Percentiles rank a stretch among this genome's conserved stretches.
Conservation (phyloP, 1,140 invertebrate species). For the Drosophila santomea region DNA sequence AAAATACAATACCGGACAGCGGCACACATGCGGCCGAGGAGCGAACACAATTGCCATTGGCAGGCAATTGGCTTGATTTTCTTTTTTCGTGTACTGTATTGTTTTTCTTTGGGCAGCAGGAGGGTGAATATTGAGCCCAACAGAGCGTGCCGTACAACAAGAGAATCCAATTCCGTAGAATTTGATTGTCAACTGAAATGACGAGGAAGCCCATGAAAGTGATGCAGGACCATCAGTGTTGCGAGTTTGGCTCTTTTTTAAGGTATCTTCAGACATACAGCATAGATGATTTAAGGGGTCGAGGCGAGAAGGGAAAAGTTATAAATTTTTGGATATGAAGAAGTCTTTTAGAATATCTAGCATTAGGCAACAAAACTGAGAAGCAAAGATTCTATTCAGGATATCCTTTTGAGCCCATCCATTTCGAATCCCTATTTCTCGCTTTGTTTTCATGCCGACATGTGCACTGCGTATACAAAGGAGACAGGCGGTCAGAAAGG, state of each 20-base stretch:
- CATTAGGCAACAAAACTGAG: too few relatives aligned
- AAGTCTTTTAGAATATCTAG: too few relatives aligned
- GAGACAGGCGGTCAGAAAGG: constrained; percentile 7
- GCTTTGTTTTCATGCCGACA: not conserved
- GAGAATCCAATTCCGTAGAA: constrained; percentile 79
- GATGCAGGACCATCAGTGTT: constrained; percentile 10
- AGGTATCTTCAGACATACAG: too few relatives aligned
- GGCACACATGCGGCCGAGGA: constrained; percentile 52
- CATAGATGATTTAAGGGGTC: too few relatives aligned
- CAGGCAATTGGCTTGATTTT: constrained; percentile 56
- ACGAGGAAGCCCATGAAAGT: constrained; percentile 57
- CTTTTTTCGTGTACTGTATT: constrained; percentile 33
- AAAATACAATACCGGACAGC: constrained; percentile 47
- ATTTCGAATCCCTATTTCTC: not conserved
- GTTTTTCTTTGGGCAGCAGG: constrained; percentile 39
- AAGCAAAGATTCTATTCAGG: too few relatives aligned
- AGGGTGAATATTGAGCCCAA: constrained; percentile 24
- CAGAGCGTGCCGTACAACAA: constrained; percentile 57
- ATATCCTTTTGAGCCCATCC: too few relatives aligned
- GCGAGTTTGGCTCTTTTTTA: not conserved
- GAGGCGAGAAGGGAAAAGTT: too few relatives aligned
- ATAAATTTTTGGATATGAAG: too few relatives aligned
- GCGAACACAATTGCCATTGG: constrained; percentile 68
- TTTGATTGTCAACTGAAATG: constrained; percentile 78
- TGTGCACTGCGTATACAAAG: constrained; percentile 4